Percentiles rank a stretch among this genome's conserved stretches.
These are phyloP conservation scores for Margarornis squamiger DNA, from an alignment of 2,797 vertebrate species.

Conservation along the genomic window DNA sequence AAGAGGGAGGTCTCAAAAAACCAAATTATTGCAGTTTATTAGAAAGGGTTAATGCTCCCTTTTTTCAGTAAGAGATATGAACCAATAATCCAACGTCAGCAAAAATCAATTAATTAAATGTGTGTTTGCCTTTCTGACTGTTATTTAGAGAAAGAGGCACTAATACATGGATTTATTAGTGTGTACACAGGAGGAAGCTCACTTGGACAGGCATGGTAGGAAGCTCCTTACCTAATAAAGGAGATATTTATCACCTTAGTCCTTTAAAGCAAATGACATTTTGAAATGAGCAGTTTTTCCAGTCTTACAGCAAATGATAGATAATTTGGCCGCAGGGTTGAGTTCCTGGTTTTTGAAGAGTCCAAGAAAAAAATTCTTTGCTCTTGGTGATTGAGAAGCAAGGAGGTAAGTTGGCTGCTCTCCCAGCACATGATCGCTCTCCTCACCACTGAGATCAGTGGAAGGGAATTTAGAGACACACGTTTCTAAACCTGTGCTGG, in stretches of 20 bases:
- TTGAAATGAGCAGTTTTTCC: neutral
- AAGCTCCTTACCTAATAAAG: neutral
- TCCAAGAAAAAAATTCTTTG: neutral
- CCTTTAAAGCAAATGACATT: neutral
- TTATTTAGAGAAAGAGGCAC: neutral
- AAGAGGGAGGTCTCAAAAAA: neutral
- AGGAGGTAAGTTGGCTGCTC: neutral
- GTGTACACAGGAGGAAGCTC: neutral
- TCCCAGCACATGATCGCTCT: neutral
- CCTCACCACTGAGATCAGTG: neutral
- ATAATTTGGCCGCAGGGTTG: neutral
- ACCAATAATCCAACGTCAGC: neutral
- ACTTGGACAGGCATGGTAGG: neutral
- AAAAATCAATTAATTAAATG: neutral
- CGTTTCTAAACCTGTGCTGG: neutral
- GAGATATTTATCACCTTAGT: neutral
- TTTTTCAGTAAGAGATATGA: neutral
- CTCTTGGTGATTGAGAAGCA: neutral
- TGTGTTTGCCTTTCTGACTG: neutral
- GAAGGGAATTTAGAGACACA: neutral
- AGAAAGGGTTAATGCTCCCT: neutral
- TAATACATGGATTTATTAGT: neutral
- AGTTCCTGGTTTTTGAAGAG: neutral
- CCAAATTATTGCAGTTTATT: neutral
- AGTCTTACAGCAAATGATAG: neutral